A percentile compares a stretch with the other conserved stretches of the same genome.
Conservation (phyloP, 2,113 vertebrate species). For the Platichthys flesus region DNA sequence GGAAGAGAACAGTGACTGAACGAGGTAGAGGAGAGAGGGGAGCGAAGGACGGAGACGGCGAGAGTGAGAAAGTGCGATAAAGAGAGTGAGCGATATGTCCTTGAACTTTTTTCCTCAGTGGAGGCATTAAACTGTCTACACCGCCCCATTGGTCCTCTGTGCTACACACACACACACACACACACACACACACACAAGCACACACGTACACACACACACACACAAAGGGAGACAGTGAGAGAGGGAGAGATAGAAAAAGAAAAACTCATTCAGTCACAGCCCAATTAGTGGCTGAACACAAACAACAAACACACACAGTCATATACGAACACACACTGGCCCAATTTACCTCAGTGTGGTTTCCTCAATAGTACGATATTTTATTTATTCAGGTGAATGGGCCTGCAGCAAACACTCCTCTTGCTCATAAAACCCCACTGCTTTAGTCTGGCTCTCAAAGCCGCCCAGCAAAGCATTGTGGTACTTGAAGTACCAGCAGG, state of each 20-base stretch:
- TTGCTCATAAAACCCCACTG: constrained; percentile 5
- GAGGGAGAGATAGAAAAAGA: background rate
- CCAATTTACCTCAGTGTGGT: constrained; percentile 52
- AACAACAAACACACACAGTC: constrained; percentile 40
- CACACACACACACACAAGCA: constrained; percentile 31
- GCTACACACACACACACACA: constrained; percentile 34
- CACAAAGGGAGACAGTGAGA: background rate
- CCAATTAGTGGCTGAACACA: constrained; percentile 65
- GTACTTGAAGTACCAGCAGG: constrained; percentile 4
- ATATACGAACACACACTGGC: constrained; percentile 17
- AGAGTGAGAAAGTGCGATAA: constrained; percentile 50
- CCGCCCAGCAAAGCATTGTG: constrained; percentile 25
- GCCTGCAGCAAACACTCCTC: constrained; percentile 38
- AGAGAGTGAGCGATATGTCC: constrained; percentile 64
- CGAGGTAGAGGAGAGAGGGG: constrained; percentile 13
- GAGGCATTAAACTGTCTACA: constrained; percentile 72
- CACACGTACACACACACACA: constrained; percentile 32
- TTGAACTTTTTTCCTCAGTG: constrained; percentile 71
- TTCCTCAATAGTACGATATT: constrained; percentile 31
- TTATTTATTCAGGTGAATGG: constrained; percentile 59
- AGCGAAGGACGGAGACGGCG: background rate
- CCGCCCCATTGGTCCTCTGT: constrained; percentile 57
- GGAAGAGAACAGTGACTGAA: constrained; percentile 62
- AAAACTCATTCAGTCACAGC: constrained; percentile 55
- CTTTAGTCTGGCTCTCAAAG: constrained; percentile 28